phyloP scores from a whole-genome alignment of 1,140 invertebrate species.

The Grapholita molesta region DNA sequence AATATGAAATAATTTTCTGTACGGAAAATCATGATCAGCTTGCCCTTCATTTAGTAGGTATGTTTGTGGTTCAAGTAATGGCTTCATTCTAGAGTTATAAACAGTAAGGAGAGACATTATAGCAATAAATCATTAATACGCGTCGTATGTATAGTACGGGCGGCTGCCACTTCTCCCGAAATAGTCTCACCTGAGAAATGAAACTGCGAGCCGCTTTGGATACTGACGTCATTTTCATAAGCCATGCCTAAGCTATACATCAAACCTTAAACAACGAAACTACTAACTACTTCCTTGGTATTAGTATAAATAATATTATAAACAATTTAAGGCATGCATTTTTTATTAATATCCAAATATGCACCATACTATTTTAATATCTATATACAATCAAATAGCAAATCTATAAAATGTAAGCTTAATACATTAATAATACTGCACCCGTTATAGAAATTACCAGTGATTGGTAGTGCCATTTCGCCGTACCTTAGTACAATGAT shows the following conservation, averaged over 20 bases:
- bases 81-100: too few species aligned
- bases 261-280: conserved; percentile 18
- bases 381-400: neutral
- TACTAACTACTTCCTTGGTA: neutral
- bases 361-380: neutral
- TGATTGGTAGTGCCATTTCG: too few species aligned
- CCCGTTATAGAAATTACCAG: neutral
- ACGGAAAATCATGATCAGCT: too few species aligned
- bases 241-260: conserved; percentile 24
- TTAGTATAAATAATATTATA: neutral
- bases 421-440: neutral
- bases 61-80: too few species aligned
- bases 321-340: neutral
- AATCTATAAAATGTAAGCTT: neutral
- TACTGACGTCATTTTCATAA: conserved; percentile 24
- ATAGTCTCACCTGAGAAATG: conserved; percentile 23
- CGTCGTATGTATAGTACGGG: conserved; percentile 15
- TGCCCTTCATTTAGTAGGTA: too few species aligned
- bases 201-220: conserved; percentile 14
- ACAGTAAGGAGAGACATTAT: neutral
- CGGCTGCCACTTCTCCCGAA: conserved; percentile 16
- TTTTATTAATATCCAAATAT: neutral
- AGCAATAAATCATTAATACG: conserved; percentile 21
- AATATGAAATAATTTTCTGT: too few species aligned
- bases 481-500: too few species aligned